A percentile compares a stretch with the other conserved stretches of the same genome.
phyloP scores from a whole-genome alignment of 2,888 invertebrate genomes.

The Ischnura elegans region DNA sequence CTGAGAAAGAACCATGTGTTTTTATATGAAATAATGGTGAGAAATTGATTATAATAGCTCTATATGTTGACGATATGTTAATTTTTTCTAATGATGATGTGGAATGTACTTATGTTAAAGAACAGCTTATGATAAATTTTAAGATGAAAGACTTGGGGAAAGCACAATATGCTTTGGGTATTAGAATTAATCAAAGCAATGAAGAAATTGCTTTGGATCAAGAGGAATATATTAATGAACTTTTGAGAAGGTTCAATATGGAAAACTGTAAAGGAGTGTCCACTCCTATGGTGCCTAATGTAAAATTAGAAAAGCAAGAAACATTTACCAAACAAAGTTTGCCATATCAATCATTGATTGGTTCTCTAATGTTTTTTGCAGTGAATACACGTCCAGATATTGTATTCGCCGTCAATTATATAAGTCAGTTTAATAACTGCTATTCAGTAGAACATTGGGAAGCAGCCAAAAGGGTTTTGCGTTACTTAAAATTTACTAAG shows the following conservation, averaged over 20 bases:
- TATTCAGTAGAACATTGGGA: neutral
- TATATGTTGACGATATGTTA: neutral
- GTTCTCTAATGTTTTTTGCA: neutral
- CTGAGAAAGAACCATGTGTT: neutral
- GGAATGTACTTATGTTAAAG: neutral
- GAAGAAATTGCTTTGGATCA: neutral
- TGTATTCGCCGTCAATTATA: neutral
- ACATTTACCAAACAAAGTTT: neutral
- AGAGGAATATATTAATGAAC: neutral
- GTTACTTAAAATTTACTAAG: neutral
- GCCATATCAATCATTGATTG: neutral
- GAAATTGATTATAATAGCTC: neutral
- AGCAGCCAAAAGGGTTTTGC: neutral
- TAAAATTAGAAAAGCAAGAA: neutral
- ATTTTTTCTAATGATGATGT: neutral
- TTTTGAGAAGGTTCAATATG: neutral
- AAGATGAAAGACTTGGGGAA: neutral
- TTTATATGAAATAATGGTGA: neutral
- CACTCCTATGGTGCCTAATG: neutral
- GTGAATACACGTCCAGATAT: neutral
- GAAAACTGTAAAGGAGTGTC: neutral
- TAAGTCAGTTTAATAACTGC: neutral
- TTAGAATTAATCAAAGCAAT: neutral
- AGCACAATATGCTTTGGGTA: neutral
- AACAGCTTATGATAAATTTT: neutral